Base-by-base conservation (phyloP, 2,888 invertebrate genomes). In the Dynastes maya region DNA sequence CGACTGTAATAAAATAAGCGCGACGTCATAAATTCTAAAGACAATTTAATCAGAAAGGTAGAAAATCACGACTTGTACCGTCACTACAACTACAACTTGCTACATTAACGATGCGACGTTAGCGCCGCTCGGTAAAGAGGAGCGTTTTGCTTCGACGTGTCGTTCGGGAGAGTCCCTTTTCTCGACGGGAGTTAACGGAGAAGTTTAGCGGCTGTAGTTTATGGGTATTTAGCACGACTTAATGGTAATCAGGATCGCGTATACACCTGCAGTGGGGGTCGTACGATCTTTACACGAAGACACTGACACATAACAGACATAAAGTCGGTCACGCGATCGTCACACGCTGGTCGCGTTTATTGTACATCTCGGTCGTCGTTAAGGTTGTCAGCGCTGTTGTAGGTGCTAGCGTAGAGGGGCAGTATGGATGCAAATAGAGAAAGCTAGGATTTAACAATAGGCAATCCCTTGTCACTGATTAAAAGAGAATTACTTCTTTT, bases 321-420 rank as follows among this genome's bases (percentile, higher is more conserved):
- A 82, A 81, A 80, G 80, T 80, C 74, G 81, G 86, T 85, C 85
- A 86, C 85, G 86, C 86, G 82, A 85, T 81, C 74, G 81, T 29
- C 49, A 77, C 58, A 58, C 83, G 85, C 84, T 84, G 84, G 45
- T 45, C 45, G 45, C 45, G 45, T 45, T 45, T 84, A 84, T 37
- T 83, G 80, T 81, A 82, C 84, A 83, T 84, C 85, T 84, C 84
- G 81, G 82, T 83, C 83, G 83, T 84, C 83, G 83, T 84, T 84
- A 83, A 85, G 45, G 84, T 84, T 84, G 84, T 85, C 85, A 84
- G 83, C 84, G 79, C 80, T 79, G 40, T 9, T 40, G 40, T 72
- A 16, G 55, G 49, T 49, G 32, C 32, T 5, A 5, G 32, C 4
- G 5, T 37, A 37, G 5, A 37, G 32, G 32, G 5, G 32, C 32